These are phyloP conservation scores for Mycetomoellerius zeteki DNA, from an alignment of 1,140 invertebrate genomes.

Conservation along the genomic window DNA sequence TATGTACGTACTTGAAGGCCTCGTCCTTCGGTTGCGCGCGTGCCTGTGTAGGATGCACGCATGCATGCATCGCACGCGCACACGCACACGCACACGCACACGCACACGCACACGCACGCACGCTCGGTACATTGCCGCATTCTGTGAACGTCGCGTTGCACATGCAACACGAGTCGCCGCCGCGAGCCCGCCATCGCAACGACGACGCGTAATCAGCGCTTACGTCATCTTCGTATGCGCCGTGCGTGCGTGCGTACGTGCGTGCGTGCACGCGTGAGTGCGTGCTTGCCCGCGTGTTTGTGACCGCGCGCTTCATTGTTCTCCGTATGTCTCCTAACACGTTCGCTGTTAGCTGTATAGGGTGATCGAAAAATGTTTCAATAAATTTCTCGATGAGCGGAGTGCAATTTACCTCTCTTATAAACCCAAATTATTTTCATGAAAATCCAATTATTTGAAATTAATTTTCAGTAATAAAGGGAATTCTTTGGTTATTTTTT, in stretches of 20 bases:
- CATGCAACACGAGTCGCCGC: conserved; percentile 62
- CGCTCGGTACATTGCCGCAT: conserved; percentile 68
- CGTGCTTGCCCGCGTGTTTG: conserved; percentile 37
- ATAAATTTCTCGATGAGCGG: not conserved
- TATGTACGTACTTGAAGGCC: conserved; percentile 72
- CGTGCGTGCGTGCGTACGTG: conserved; percentile 49
- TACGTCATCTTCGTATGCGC: conserved; percentile 71
- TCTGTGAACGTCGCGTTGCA: conserved; percentile 70
- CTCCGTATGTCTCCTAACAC: conserved; percentile 37
- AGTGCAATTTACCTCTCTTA: not conserved
- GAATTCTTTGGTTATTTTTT: not conserved
- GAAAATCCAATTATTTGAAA: not conserved
- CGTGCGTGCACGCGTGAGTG: conserved; percentile 40
- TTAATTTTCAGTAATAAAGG: not conserved
- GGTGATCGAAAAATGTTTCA: conserved; percentile 1
- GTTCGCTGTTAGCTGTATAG: conserved; percentile 8
- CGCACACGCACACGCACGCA: not conserved
- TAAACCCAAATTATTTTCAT: not conserved
- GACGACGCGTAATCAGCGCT: conserved; percentile 77
- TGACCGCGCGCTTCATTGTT: conserved; percentile 65
- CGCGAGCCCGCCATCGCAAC: conserved; percentile 58
- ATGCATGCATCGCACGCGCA: conserved; percentile 1
- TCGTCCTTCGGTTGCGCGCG: conserved; percentile 74
- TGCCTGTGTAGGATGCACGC: not conserved
- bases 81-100: not conserved